Conservation (phyloP, 1,140 invertebrate species). For the Penaeus chinensis region DNA sequence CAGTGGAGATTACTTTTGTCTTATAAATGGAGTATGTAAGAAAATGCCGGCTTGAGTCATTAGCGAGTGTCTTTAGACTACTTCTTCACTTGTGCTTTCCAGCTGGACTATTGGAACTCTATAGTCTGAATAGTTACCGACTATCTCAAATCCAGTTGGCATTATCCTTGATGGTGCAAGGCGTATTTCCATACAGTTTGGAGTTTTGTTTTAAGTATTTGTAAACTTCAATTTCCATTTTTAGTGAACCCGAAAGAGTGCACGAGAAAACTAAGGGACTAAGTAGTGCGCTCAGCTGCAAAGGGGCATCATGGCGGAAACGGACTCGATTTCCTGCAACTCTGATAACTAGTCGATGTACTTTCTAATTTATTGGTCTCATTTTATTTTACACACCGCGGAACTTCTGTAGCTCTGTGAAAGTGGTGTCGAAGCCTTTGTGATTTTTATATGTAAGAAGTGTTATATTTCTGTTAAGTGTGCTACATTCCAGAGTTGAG, state of each 20-base stretch:
- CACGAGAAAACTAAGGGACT: conserved; percentile 14
- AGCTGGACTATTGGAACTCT: too few species aligned
- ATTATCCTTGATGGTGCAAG: conserved; percentile 41
- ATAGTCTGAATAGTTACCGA: too few species aligned
- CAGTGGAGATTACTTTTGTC: conserved; percentile 13
- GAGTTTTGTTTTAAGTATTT: not conserved
- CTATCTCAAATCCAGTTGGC: conserved; percentile 8
- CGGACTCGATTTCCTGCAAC: conserved; percentile 25
- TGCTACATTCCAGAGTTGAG: conserved; percentile 46
- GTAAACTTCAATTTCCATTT: conserved; percentile 18
- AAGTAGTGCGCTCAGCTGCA: too few species aligned
- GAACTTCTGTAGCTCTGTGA: conserved; percentile 47
- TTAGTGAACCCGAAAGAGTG: conserved; percentile 18
- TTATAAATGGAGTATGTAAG: conserved; percentile 9
- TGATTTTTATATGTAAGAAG: conserved; percentile 44
- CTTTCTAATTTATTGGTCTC: conserved; percentile 48
- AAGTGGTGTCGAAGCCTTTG: conserved; percentile 35
- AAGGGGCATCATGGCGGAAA: conserved; percentile 1
- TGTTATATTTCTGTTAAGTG: conserved; percentile 36
- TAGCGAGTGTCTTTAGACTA: too few species aligned
- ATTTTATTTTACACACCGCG: conserved; percentile 39
- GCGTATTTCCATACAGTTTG: not conserved
- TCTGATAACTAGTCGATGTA: conserved; percentile 57
- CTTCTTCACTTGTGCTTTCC: too few species aligned
- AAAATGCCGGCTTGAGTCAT: too few species aligned